A percentile compares a stretch with the other conserved stretches of the same genome.
Conservation (phyloP, 2,888 invertebrate species). For the Calameuta idolon region DNA sequence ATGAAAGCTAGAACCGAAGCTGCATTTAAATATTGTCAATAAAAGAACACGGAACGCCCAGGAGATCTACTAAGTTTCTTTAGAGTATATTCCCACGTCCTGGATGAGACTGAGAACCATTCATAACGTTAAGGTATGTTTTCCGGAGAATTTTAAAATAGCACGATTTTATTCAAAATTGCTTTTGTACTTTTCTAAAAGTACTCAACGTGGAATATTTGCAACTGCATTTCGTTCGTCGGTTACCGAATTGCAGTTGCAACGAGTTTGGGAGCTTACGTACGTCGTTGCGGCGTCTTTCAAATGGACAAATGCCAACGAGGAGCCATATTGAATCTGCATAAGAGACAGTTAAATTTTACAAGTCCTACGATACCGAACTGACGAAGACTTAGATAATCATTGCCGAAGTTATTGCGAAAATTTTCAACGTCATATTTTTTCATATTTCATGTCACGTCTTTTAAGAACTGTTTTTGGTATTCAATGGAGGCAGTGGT, state of each 20-base stretch:
- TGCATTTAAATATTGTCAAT: neutral
- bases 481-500: neutral
- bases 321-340: neutral
- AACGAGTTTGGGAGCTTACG: neutral
- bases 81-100: neutral
- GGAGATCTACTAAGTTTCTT: neutral
- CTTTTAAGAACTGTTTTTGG: neutral
- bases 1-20: neutral
- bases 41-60: neutral
- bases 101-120: neutral
- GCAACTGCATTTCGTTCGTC: neutral
- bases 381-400: neutral
- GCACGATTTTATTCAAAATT: neutral
- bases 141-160: neutral
- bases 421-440: neutral
- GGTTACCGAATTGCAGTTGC: neutral
- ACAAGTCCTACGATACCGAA: neutral
- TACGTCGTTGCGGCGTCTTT: neutral
- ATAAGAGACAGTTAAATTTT: neutral
- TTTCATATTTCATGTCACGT: neutral
- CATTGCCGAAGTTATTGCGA: neutral
- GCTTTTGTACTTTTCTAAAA: neutral
- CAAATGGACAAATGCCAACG: neutral
- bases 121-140: neutral
- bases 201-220: neutral